Conservation (phyloP, 1,140 invertebrate genomes). For the Gryllus bimaculatus region DNA sequence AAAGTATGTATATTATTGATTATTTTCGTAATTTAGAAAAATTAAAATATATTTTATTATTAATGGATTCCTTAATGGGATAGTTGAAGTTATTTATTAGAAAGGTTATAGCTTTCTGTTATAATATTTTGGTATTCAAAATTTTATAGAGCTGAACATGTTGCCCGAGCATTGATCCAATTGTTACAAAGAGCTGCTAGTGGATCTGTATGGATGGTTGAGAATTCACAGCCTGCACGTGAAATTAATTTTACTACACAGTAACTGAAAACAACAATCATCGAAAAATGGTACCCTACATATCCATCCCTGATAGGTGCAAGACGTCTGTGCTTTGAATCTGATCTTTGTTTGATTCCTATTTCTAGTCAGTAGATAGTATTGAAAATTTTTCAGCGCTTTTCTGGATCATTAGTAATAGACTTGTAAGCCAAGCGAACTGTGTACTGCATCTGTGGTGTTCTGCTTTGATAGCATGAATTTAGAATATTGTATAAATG, state of each 20-base stretch:
- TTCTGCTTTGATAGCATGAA: no score
- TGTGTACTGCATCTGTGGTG: no score
- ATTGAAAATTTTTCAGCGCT: not conserved
- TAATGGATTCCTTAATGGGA: not conserved
- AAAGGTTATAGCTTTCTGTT: not conserved
- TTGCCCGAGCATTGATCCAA: conserved; percentile 52
- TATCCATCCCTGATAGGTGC: not conserved
- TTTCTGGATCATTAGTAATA: not conserved
- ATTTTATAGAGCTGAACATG: conserved; percentile 50
- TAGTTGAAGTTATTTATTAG: not conserved
- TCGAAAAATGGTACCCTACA: not conserved
- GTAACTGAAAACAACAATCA: not conserved
- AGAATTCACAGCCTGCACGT: conserved; percentile 50
- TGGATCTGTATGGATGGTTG: conserved; percentile 60
- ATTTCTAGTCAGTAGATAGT: not conserved
- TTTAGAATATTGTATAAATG: no score
- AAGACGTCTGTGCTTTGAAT: not conserved
- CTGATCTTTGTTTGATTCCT: not conserved
- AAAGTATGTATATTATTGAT: conserved; percentile 40
- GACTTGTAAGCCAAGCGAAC: not conserved
- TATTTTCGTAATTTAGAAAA: not conserved
- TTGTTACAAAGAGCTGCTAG: conserved; percentile 52
- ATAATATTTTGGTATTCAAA: conserved; percentile 13
- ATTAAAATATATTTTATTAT: not conserved
- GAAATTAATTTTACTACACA: conserved; percentile 36